Percentiles rank a stretch among this genome's conserved stretches.
phyloP scores from a whole-genome alignment of 2,797 vertebrate species.

The Podarcis siculus region DNA sequence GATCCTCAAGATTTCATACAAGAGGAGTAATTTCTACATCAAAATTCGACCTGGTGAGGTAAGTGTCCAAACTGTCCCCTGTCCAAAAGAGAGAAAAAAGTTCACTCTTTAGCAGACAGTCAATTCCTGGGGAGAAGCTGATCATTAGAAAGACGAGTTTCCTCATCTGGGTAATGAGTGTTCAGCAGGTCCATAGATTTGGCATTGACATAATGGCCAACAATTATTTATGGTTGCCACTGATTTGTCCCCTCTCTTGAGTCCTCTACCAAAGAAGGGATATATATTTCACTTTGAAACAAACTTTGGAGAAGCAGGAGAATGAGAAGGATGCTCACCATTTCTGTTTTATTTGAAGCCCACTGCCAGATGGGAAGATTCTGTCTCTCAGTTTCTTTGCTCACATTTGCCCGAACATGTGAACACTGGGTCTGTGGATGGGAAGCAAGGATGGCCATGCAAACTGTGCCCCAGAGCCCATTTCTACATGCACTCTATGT shows the following conservation, averaged over 20 bases:
- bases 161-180: slow-evolving; percentile 9
- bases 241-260: background rate
- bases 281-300: background rate
- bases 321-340: background rate
- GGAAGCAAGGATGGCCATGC: background rate
- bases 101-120: background rate
- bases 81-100: background rate
- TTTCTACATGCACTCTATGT: no score
- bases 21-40: slow-evolving; percentile 99
- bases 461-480: no score
- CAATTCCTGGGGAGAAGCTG: background rate
- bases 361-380: background rate
- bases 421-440: background rate
- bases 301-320: background rate
- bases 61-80: slow-evolving; percentile 48
- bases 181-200: background rate
- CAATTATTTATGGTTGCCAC: background rate
- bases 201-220: background rate
- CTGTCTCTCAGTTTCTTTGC: background rate
- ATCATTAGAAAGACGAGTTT: background rate
- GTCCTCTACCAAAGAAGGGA: background rate
- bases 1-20: slow-evolving; percentile 99
- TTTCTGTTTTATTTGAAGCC: background rate
- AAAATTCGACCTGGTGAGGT: slow-evolving; percentile 99
- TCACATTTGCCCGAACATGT: no score